Base-by-base conservation (phyloP, 1,140 invertebrate genomes). In the Panulirus ornatus region DNA sequence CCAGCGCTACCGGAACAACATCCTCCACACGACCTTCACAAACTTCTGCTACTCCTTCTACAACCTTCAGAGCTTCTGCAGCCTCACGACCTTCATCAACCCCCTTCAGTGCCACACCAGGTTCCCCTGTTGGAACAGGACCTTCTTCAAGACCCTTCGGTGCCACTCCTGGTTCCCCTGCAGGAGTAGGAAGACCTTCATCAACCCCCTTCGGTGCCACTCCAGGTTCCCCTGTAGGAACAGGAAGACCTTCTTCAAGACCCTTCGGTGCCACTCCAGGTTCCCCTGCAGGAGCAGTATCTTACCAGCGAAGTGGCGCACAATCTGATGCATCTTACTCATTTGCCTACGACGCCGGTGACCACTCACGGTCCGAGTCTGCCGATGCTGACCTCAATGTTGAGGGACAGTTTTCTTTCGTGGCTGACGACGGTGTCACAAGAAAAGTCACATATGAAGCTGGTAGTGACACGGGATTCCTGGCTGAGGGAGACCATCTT, bases 331-430 rank as follows among this genome's bases (percentile, higher is more conserved):
- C 71, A 19, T 89, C 85, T 19, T 92, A 92, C 63, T 82, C 83
- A 27, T 92, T 91, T 76, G 71, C 78, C 16, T 92, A 87, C 47
- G 73, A 92, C 14, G 91, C 92, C 14, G 93, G 93, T 47, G 92
- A 92, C 16, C 92, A 93, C 75, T 76, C 82, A 5, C 66, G 92
- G 19, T 73, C 91, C 44, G 87, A 90, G 51, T 84, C 87, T 66
- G 79, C 87, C 9, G 91, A 92, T 70, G 73, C 70, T 51, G 73
- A 92, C 58, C 71, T 92, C 34, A 92, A 92, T 40, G 83, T 90
- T 0, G 79, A 86, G 27, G 91, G 91, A 27, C 47, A 89, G 14
- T 89, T 81, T 70, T 90, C 82, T 82, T 89, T 92, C 44, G 79
- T 90, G n/a, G 91, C 87, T 71, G 91, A 92, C 36, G 91, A 92